These are phyloP conservation scores for Bungarus multicinctus DNA, from an alignment of 2,113 vertebrate genomes.

Conservation along the genomic window DNA sequence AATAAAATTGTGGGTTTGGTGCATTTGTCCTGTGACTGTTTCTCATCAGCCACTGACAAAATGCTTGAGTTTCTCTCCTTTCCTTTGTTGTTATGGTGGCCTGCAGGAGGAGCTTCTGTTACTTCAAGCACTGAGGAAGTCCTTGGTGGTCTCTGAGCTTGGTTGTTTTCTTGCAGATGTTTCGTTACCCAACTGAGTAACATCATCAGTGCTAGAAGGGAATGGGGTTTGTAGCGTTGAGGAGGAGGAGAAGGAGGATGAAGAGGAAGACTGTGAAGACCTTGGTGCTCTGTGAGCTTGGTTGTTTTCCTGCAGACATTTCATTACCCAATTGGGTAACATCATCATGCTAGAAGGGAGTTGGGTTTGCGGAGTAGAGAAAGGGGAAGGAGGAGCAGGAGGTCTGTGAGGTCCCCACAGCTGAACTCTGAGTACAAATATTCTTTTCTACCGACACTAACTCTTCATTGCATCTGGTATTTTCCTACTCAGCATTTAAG, in stretches of 20 bases:
- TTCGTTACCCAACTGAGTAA: background rate
- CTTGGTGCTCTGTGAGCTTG: too few relatives aligned
- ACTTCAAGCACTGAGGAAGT: background rate
- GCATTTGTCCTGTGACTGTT: background rate
- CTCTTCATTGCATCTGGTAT: slow-evolving; percentile 42
- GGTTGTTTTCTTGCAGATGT: background rate
- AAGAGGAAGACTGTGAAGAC: too few relatives aligned
- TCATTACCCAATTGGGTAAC: background rate
- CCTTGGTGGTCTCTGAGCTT: background rate
- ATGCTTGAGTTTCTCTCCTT: background rate
- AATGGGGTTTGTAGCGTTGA: background rate
- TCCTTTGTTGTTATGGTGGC: background rate
- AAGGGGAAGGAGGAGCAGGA: background rate
- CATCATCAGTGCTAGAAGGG: background rate
- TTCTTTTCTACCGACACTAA: slow-evolving; percentile 5
- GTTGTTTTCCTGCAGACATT: too few relatives aligned
- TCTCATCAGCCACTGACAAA: background rate
- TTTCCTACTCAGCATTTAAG: slow-evolving; percentile 57
- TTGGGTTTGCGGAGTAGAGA: background rate
- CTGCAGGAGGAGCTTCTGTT: background rate
- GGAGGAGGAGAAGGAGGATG: too few relatives aligned
- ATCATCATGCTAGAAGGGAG: background rate
- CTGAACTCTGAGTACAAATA: background rate
- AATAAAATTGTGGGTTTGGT: background rate
- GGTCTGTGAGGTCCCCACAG: background rate